Evolutionary conservation across 2,113 vertebrate genomes (phyloP).

Genomic region (Rhea americana): DNA sequence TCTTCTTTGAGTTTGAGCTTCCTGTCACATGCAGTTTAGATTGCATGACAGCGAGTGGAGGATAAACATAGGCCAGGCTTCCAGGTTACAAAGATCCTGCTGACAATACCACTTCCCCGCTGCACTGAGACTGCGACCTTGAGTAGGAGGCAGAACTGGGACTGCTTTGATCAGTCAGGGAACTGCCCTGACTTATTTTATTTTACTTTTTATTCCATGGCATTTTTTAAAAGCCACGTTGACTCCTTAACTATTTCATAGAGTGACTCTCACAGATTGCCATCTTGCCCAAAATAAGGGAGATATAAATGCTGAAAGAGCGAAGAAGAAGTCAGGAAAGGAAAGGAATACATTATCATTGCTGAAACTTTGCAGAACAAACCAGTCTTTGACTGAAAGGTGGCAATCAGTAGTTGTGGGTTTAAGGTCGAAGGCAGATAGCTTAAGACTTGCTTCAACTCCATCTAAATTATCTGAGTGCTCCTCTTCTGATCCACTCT

Average conservation of each 20-base stretch:
- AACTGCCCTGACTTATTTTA: background rate
- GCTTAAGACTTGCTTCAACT: background rate
- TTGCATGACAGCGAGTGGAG: background rate
- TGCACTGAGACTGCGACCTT: background rate
- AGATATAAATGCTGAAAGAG: accelerated
- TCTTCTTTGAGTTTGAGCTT: background rate
- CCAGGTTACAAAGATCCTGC: background rate
- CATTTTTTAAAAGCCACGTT: background rate
- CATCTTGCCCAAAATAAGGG: background rate
- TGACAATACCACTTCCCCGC: background rate
- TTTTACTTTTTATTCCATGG: background rate
- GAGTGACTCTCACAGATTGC: background rate
- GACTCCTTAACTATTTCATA: background rate
- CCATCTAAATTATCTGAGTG: background rate
- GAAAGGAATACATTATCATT: background rate
- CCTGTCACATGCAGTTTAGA: background rate
- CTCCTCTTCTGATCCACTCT: background rate
- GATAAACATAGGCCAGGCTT: background rate
- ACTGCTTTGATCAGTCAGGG: background rate
- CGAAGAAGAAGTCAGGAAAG: background rate
- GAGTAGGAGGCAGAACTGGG: background rate
- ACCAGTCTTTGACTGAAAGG: background rate
- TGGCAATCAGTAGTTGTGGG: background rate
- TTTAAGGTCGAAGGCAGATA: background rate
- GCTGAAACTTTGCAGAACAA: background rate